Percentiles rank a stretch among this genome's conserved stretches.
phyloP scores from a whole-genome alignment of 2,888 invertebrate genomes.

The Emmelina monodactyla region DNA sequence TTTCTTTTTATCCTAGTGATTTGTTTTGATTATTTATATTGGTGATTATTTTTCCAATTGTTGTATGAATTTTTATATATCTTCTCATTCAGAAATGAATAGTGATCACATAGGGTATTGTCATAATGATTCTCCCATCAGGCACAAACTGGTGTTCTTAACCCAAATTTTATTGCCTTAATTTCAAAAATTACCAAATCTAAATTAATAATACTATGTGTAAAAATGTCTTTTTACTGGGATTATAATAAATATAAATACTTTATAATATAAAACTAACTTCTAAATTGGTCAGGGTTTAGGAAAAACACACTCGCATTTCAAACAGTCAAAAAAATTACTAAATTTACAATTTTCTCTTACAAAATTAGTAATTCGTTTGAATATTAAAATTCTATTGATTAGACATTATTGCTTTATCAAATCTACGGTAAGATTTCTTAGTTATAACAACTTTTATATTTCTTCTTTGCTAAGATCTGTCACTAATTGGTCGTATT shows the following conservation, averaged over 20 bases:
- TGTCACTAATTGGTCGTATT: constrained; percentile 1
- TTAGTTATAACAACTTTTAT: too few relatives aligned
- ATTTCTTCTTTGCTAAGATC: neutral
- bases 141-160: constrained; percentile 61
- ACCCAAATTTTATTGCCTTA: constrained; percentile 57
- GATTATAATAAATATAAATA: constrained; percentile 60
- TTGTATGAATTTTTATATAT: neutral
- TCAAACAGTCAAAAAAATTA: too few relatives aligned
- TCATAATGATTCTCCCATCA: constrained; percentile 36
- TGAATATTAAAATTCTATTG: too few relatives aligned
- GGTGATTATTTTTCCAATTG: neutral
- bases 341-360: constrained; percentile 17
- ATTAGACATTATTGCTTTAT: too few relatives aligned
- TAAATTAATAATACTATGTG: constrained; percentile 66
- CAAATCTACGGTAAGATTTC: too few relatives aligned
- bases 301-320: constrained; percentile 55
- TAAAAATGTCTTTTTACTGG: constrained; percentile 64
- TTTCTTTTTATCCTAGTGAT: constrained; percentile 33
- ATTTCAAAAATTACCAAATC: constrained; percentile 43
- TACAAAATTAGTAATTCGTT: constrained; percentile 2
- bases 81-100: constrained; percentile 21
- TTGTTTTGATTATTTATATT: constrained; percentile 8
- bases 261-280: constrained; percentile 43
- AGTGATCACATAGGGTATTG: constrained; percentile 39
- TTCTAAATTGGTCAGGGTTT: constrained; percentile 60